phyloP scores from a whole-genome alignment of 2,113 vertebrate genomes.

The Collichthys lucidus region DNA sequence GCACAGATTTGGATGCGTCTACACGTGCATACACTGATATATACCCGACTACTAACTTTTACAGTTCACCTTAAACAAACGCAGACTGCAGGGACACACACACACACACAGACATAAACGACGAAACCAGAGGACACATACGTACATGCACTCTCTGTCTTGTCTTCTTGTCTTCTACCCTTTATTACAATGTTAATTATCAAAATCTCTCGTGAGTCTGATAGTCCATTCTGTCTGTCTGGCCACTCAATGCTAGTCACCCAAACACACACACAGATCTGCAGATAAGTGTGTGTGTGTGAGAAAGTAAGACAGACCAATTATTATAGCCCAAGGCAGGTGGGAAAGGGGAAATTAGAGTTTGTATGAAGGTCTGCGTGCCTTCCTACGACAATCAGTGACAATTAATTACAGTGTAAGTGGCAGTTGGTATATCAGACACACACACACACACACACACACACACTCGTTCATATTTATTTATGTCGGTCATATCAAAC shows the following conservation, averaged over 20 bases:
- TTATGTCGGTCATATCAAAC: neutral
- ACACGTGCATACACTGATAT: neutral
- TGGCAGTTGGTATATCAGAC: slow-evolving; percentile 28
- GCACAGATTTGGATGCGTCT: neutral
- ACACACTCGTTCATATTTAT: slow-evolving; percentile 3
- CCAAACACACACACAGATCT: slow-evolving; percentile 16
- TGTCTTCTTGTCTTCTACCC: slow-evolving; percentile 7
- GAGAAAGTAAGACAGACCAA: slow-evolving; percentile 24
- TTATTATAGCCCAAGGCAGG: slow-evolving; percentile 43
- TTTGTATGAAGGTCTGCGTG: slow-evolving; percentile 47
- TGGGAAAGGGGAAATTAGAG: slow-evolving; percentile 46
- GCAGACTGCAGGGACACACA: neutral
- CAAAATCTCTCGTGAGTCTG: slow-evolving; percentile 42
- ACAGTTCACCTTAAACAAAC: neutral
- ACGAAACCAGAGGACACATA: neutral
- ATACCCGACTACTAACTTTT: slow-evolving; percentile 25
- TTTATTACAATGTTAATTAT: slow-evolving; percentile 66
- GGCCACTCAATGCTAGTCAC: slow-evolving; percentile 20
- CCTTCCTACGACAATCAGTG: slow-evolving; percentile 51
- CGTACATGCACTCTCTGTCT: slow-evolving; percentile 20
- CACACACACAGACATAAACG: neutral
- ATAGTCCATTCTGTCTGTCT: slow-evolving; percentile 15
- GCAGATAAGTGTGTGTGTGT: neutral
- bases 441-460: slow-evolving; percentile 5
- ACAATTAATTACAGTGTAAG: slow-evolving; percentile 55